These are phyloP conservation scores for Hafferia zeledoni DNA, from an alignment of 2,797 vertebrate species.

Conservation along the genomic window DNA sequence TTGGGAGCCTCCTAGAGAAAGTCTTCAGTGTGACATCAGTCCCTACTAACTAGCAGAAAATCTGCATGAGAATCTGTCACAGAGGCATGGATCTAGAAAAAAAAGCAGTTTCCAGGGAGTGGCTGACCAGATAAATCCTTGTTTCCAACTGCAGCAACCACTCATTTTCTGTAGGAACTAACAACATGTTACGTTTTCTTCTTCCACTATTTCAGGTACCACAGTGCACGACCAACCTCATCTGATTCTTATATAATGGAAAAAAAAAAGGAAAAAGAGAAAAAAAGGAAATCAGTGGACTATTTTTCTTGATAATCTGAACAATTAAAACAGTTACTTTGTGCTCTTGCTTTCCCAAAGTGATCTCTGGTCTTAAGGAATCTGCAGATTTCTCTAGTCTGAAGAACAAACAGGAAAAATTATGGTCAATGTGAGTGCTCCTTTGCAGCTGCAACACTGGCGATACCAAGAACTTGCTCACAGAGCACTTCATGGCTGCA, in stretches of 20 bases:
- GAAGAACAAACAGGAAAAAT: not conserved
- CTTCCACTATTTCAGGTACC: not conserved
- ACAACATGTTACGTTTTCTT: not conserved
- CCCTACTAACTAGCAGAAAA: not conserved
- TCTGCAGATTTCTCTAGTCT: not conserved
- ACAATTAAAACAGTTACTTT: not conserved
- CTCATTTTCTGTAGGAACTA: not conserved
- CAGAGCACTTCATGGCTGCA: not conserved
- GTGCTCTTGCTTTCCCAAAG: not conserved
- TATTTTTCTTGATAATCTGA: not conserved
- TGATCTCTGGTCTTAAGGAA: not conserved
- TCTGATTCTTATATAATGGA: not conserved
- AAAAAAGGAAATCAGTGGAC: rapidly evolving
- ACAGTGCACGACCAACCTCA: not conserved
- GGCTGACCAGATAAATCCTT: not conserved
- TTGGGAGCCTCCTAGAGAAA: not conserved
- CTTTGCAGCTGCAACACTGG: not conserved
- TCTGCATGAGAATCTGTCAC: rapidly evolving
- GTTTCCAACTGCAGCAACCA: not conserved
- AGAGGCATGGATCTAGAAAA: not conserved
- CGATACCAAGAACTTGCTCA: not conserved
- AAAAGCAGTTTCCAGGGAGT: not conserved
- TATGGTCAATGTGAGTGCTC: not conserved
- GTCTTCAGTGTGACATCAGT: not conserved
- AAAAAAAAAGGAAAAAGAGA: rapidly evolving